Conservation (phyloP, 2,113 vertebrate species). For the Capreolus pygargus region DNA sequence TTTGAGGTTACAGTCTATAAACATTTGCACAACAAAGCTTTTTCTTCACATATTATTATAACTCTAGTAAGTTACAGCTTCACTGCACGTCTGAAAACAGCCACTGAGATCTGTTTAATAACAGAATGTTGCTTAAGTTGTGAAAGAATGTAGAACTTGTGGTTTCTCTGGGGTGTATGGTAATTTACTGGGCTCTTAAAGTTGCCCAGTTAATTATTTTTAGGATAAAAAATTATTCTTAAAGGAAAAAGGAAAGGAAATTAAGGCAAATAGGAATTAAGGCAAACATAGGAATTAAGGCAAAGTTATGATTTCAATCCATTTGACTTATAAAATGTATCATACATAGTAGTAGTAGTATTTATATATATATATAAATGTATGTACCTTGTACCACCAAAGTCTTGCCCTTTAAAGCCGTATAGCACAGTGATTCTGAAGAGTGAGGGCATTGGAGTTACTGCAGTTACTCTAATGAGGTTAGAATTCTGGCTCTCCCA, state of each 20-base stretch:
- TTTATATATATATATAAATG: background rate
- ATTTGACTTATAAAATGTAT: background rate
- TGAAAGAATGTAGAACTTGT: background rate
- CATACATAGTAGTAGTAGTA: background rate
- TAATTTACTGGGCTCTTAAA: background rate
- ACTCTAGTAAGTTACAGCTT: background rate
- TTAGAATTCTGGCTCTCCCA: background rate
- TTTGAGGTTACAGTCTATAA: background rate
- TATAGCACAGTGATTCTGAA: background rate
- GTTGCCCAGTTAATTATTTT: background rate
- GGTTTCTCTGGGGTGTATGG: background rate
- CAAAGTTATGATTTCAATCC: background rate
- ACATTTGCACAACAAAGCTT: background rate
- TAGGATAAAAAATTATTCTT: background rate
- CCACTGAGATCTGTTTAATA: slow-evolving; percentile 1
- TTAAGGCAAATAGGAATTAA: background rate
- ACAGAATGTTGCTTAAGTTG: background rate
- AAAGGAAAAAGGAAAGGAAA: slow-evolving; percentile 10
- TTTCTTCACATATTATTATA: background rate
- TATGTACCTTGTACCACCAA: background rate
- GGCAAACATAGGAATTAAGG: background rate
- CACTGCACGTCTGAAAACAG: background rate
- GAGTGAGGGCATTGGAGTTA: background rate
- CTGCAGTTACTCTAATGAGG: background rate
- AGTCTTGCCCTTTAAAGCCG: background rate